These are phyloP conservation scores for Sminthopsis crassicaudata DNA, from an alignment of 2,113 vertebrate genomes.

Conservation along the genomic window DNA sequence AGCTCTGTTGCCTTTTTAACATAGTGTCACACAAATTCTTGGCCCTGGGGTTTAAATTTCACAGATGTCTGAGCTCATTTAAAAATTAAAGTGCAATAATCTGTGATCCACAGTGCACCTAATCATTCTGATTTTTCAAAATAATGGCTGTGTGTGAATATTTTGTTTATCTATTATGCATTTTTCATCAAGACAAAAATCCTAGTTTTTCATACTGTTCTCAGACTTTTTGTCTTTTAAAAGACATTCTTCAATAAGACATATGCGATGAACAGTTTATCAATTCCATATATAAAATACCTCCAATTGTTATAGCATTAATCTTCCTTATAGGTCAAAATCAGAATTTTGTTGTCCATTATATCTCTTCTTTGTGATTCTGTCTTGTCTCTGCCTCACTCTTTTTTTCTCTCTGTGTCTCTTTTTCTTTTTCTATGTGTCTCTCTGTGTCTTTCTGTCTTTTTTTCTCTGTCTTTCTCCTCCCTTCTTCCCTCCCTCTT, in stretches of 20 bases:
- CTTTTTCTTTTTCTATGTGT: conserved; percentile 29
- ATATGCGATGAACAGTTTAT: background rate
- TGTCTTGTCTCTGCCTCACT: too few species aligned
- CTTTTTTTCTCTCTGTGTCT: background rate
- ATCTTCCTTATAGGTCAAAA: conserved; percentile 10
- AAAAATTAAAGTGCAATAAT: conserved; percentile 85
- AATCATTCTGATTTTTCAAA: conserved; percentile 70
- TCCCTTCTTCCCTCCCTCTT: background rate
- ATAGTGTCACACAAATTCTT: conserved; percentile 81
- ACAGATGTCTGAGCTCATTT: conserved; percentile 87
- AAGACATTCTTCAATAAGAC: conserved; percentile 40
- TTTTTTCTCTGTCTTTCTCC: background rate
- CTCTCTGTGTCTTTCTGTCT: background rate
- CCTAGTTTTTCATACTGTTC: conserved; percentile 3
- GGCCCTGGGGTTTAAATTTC: conserved; percentile 84
- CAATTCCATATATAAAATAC: background rate
- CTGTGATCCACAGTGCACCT: conserved; percentile 73
- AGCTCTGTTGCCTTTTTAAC: conserved; percentile 84
- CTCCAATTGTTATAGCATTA: background rate
- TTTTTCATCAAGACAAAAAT: conserved; percentile 41
- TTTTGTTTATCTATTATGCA: conserved; percentile 73
- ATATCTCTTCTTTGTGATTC: background rate
- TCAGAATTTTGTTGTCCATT: background rate
- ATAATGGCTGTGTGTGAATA: conserved; percentile 59
- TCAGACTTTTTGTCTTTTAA: conserved; percentile 16